Evolutionary conservation across 2,113 vertebrate species (phyloP), one percentile per base, ranked within the genome.

Genomic region (Bubo bubo): DNA sequence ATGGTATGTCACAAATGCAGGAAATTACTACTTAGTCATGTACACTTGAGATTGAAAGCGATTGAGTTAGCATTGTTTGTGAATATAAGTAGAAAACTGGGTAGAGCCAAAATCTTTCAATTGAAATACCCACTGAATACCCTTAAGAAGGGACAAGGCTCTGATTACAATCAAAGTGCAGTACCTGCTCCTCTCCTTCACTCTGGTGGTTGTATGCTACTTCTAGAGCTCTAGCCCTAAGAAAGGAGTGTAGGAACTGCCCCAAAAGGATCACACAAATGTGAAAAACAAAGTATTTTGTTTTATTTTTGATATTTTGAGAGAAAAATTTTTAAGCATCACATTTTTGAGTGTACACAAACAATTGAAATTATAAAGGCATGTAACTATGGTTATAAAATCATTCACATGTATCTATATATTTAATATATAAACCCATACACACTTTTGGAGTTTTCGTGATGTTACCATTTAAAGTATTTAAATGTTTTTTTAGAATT

Each of bases 1-100:
- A 88, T 52, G 82, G 17, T 76, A 67, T 95, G 71, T 85, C 93
- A 95, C 37, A 89, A 91, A 95, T 67, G 55, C 32, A 86, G 59
- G 71, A 94, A 88, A 94, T 91, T 85, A 67, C 74, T 63, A 24
- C 62, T 90, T 91, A 76, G 68, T 92, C 87, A 56, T 68, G 82
- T 74, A 67, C 72, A 39, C 62, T 76, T 50, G 34, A 90, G 49
- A n/a, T 8, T 73, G 74, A 81, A 89, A 73, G 47, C 19, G 70
- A 67, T 34, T 56, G 89, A 94, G n/a, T 71, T 62, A 66, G 23
- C 71, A 72, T 23, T 88, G 53, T 85, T 90, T 91, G 60, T 63
- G 82, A 90, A 70, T 79, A 64, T 34, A 92, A 52, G 43, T 34
- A 85, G 79, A 83, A 82, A 79, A 63, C 12, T 11, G 13, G 20